A percentile compares a stretch with the other conserved stretches of the same genome.
These are phyloP conservation scores for Syrrhaptes paradoxus DNA, from an alignment of 2,113 vertebrate genomes.

Conservation along the genomic window DNA sequence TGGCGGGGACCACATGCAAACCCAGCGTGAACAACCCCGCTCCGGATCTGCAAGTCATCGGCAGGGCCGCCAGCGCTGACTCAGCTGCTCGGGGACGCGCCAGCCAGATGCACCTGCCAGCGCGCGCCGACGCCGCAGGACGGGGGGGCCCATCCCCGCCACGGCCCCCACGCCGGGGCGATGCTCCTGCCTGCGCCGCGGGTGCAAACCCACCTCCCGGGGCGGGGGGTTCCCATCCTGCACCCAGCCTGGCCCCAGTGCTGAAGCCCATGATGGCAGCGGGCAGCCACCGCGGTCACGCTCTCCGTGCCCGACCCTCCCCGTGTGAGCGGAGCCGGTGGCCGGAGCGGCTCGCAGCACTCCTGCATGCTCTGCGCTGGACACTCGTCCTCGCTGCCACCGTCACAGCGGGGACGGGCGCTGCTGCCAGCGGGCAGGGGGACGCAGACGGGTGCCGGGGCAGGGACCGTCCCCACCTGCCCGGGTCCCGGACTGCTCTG, in stretches of 20 bases:
- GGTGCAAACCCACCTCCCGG: background rate
- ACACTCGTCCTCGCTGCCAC: background rate
- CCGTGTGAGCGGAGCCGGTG: accelerated
- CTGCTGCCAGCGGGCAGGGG: background rate
- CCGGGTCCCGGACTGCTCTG: background rate
- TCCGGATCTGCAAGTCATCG: slow-evolving; percentile 38
- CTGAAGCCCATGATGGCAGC: too few species aligned
- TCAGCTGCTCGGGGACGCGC: background rate
- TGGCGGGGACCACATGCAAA: background rate
- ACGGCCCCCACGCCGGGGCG: accelerated
- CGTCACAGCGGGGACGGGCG: accelerated
- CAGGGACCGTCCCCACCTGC: background rate
- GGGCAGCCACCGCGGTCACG: accelerated
- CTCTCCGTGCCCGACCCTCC: background rate
- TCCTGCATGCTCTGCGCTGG: background rate
- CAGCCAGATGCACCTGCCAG: background rate
- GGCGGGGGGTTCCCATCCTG: background rate
- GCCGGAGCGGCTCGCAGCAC: background rate
- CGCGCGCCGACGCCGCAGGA: background rate
- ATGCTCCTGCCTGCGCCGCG: accelerated
- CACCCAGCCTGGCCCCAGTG: accelerated
- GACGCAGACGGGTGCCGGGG: accelerated
- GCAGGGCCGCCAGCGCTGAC: background rate
- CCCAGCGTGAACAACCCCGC: background rate
- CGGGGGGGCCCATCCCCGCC: accelerated